Conservation (phyloP, 2,113 vertebrate species). For the Toxostoma redivivum region DNA sequence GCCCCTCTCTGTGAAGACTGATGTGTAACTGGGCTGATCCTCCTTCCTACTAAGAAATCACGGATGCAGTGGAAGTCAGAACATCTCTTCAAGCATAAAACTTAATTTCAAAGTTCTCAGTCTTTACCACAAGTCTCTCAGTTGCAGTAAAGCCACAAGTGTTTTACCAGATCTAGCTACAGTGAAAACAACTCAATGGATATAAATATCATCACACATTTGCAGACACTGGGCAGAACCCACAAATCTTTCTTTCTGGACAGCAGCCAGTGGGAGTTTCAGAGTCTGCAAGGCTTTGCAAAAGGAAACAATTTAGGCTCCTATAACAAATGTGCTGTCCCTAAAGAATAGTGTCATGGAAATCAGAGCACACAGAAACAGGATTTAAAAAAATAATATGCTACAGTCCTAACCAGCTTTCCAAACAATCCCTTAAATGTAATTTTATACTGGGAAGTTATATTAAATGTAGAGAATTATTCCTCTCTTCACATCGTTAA, state of each 20-base stretch:
- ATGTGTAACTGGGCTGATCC: neutral
- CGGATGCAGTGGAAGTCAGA: neutral
- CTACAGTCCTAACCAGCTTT: conserved; percentile 11
- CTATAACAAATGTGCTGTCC: conserved; percentile 24
- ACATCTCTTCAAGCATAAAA: neutral
- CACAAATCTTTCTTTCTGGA: conserved; percentile 49
- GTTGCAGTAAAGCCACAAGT: conserved; percentile 23
- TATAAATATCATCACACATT: conserved; percentile 52
- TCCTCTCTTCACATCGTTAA: conserved; percentile 16
- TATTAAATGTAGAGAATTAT: conserved; percentile 25
- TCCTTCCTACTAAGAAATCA: neutral
- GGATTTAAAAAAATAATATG: neutral
- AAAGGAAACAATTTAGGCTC: conserved; percentile 48
- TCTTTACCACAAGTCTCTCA: conserved; percentile 21
- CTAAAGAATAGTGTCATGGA: conserved; percentile 41
- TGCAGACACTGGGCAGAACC: conserved; percentile 38
- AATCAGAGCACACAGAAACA: conserved; percentile 3
- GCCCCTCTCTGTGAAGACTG: neutral
- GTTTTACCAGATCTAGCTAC: conserved; percentile 43
- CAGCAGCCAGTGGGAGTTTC: conserved; percentile 36
- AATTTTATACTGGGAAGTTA: neutral
- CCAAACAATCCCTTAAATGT: conserved; percentile 8
- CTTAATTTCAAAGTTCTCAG: neutral
- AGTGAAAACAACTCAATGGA: conserved; percentile 40
- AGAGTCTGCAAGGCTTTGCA: neutral